These are phyloP conservation scores for Drosophila funebris DNA, from an alignment of 1,140 invertebrate genomes.

Conservation along the genomic window DNA sequence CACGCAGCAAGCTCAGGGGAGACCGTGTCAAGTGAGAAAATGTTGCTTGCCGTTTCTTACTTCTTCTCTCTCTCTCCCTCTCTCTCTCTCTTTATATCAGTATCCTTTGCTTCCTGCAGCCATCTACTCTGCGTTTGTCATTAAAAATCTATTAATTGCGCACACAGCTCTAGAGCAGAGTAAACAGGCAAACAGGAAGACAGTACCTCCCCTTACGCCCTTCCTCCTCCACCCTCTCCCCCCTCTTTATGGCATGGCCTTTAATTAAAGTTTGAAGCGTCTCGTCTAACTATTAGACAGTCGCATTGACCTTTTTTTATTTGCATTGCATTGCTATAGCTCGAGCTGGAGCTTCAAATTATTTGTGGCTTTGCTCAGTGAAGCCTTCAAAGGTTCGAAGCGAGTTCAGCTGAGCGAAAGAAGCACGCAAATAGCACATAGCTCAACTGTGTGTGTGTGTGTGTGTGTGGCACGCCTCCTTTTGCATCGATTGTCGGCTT, in stretches of 20 bases:
- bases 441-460: not conserved
- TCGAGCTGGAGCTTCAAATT: not conserved
- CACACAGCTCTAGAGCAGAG: slow-evolving; percentile 64
- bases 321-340: not conserved
- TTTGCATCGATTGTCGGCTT: slow-evolving; percentile 57
- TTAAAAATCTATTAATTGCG: slow-evolving; percentile 81
- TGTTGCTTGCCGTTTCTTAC: slow-evolving; percentile 13
- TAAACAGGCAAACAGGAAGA: slow-evolving; percentile 42
- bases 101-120: not conserved
- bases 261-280: slow-evolving; percentile 44
- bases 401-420: slow-evolving; percentile 60
- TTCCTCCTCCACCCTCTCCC: not conserved
- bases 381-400: slow-evolving; percentile 49
- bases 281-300: slow-evolving; percentile 61
- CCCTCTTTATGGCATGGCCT: slow-evolving; percentile 2
- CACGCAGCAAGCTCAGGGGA: slow-evolving; percentile 69
- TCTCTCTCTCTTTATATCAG: not conserved
- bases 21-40: slow-evolving; percentile 45
- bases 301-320: slow-evolving; percentile 28
- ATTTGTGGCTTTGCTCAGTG: slow-evolving; percentile 49
- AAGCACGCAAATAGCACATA: slow-evolving; percentile 64
- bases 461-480: slow-evolving; percentile 9
- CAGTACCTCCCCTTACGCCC: not conserved
- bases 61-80: not conserved
- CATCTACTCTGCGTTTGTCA: slow-evolving; percentile 55